Percentiles rank a stretch among this genome's conserved stretches.
Evolutionary conservation across 2,113 vertebrate genomes (phyloP).

Genomic region (Coryphaenoides rupestris): DNA sequence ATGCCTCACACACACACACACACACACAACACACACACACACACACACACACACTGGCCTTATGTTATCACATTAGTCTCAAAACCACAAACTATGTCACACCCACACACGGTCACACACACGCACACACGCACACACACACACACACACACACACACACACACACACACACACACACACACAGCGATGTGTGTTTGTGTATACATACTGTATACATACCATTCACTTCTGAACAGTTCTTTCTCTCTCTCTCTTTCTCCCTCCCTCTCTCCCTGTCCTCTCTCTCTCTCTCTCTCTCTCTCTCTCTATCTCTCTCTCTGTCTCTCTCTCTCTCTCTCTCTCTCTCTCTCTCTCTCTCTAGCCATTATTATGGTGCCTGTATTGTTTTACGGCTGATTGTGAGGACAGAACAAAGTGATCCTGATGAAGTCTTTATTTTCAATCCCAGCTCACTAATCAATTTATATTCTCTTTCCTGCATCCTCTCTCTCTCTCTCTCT

Average conservation of each 20-base stretch:
- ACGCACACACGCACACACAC: conserved; percentile 36
- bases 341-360: neutral
- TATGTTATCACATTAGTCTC: conserved; percentile 26
- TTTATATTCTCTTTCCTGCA: conserved; percentile 56
- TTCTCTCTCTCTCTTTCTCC: conserved; percentile 26
- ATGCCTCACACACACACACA: conserved; percentile 10
- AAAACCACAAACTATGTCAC: conserved; percentile 13
- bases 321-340: conserved; percentile 29
- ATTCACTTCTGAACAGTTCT: neutral
- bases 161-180: neutral
- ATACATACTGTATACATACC: neutral
- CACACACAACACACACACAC: too few species aligned
- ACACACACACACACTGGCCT: neutral
- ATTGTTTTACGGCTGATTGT: conserved; percentile 64
- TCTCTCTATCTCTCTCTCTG: neutral
- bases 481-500: conserved; percentile 17
- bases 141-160: conserved; percentile 1
- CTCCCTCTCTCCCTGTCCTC: conserved; percentile 5
- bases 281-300: conserved; percentile 27
- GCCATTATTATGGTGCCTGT: conserved; percentile 53
- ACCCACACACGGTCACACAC: conserved; percentile 15
- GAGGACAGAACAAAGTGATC: conserved; percentile 56
- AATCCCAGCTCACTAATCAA: conserved; percentile 66
- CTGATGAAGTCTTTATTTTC: conserved; percentile 71
- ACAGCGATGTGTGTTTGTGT: too few species aligned